Base-by-base conservation (phyloP, 2,888 invertebrate genomes). In the Parnassius mnemosyne region DNA sequence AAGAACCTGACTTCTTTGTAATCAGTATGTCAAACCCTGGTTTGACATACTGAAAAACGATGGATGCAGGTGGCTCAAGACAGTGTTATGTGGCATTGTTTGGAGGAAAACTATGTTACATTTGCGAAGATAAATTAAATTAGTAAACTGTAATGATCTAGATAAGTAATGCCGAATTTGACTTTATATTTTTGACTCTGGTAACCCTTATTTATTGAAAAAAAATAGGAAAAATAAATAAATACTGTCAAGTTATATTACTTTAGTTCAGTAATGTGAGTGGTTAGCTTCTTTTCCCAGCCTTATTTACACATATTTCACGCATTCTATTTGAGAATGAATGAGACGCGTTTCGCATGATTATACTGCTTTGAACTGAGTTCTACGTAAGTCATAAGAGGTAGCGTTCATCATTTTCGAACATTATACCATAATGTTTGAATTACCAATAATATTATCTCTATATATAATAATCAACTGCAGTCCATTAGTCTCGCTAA, bases 351-450 rank as follows among this genome's bases (percentile, higher is more conserved):
- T 65, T 64, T 67, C 66, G 70, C 66, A 71, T 70, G 73, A 61
- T 44, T 73, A 70, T 71, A 73, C 66, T 69, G 68, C 61, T 75
- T 71, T 77, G 76, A 76, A 76, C 71, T n/a, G 66, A 57, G 47
- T 44, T 49, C 41, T 43, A 50, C 50, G 34, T 25, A 55, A 66
- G 65, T 51, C 12, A 67, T 34, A 53, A 61, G 67, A 64, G 52
- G 41, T 3, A 64, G 72, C 64, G 65, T 13, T 47, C 25, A 53
- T 20, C 9, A 10, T n/a, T 9, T 47, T 47, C 9, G 2, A 10
- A 13, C 9, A 12, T 12, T 12, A 13, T 16, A 16, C 3, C 9
- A n/a, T 13, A n/a, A 9, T 9, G 13, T 49, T 12, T 3, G 0
- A 3, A 12, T 12, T 49, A 12, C 13, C 13, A 3, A 3, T 16